Evolutionary conservation across 2,113 vertebrate genomes (phyloP), one percentile per base, ranked within the genome.

Genomic region (Datnioides undecimradiatus): DNA sequence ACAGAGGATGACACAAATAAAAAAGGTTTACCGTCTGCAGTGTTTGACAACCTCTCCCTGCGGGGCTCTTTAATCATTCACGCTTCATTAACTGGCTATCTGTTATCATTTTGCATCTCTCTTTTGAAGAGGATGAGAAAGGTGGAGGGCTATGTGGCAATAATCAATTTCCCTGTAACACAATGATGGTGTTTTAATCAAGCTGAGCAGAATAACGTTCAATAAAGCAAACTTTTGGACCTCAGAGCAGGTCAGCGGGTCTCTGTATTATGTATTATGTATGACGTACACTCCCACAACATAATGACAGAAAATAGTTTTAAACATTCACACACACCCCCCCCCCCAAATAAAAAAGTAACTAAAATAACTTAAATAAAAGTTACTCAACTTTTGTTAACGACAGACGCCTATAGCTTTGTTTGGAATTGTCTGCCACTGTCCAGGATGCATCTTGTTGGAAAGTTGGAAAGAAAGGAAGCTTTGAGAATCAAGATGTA

Each of bases 51-150:
- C 67, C 51, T 78, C 71, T 77, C 74, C 87, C 77, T 60, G 73
- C 33, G 67, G 90, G 59, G 75, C 66, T 90, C 57, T 90, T 94
- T 94, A 92, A 95, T 95, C 94, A 92, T 93, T 92, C 69, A 83
- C 57, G 66, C 79, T 88, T 86, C 88, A 92, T 95, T 94, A 94
- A 79, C 85, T 63, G 91, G 58, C 70, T 86, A 90, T 86, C 68
- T 86, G 38, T 87, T 90, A 84, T 84, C 63, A 80, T 86, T 88
- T 68, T 77, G 80, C 45, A 79, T 80, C 79, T 82, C 36, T 78
- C 59, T 70, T 83, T 76, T 79, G 68, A 80, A 87, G 76, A 65
- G 54, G 62, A 79, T 49, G 74, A 74, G 66, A 38, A 63, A 78
- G 77, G 84, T 85, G 67, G 54, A 76, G 57, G 48, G 68, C 59